Conservation (phyloP, 2,113 vertebrate species). For the Myrmophylax atrothorax region DNA sequence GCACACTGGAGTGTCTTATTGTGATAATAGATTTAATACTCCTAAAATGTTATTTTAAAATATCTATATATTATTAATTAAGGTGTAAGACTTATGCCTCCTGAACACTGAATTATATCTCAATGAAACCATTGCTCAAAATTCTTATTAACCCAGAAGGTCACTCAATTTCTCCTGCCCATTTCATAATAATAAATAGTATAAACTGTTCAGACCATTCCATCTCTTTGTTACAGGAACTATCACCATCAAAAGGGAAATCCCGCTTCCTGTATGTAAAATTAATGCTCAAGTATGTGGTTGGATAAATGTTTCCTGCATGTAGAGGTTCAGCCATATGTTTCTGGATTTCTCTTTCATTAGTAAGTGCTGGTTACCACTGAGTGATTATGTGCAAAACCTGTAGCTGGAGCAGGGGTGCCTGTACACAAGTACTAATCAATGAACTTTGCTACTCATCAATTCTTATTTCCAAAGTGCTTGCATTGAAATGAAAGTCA, state of each 20-base stretch:
- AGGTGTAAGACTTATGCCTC: constrained; percentile 48
- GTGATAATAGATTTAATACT: constrained; percentile 64
- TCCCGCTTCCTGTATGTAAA: constrained; percentile 56
- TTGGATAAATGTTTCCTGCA: constrained; percentile 23
- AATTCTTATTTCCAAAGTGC: constrained; percentile 24
- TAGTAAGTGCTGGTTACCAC: neutral
- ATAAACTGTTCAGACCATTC: constrained; percentile 37
- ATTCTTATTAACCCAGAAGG: constrained; percentile 75
- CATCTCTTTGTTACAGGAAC: constrained; percentile 65
- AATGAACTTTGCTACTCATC: constrained; percentile 39
- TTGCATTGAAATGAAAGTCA: constrained; percentile 13
- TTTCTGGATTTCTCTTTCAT: constrained; percentile 25
- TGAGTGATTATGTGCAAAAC: constrained; percentile 8
- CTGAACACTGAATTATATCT: constrained; percentile 65
- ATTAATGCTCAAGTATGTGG: constrained; percentile 37
- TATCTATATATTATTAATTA: constrained; percentile 75
- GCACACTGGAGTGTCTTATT: constrained; percentile 49
- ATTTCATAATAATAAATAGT: constrained; percentile 70
- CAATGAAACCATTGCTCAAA: constrained; percentile 68
- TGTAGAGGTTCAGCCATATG: neutral
- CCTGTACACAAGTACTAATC: constrained; percentile 10
- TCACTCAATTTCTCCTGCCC: constrained; percentile 69
- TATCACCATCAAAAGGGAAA: constrained; percentile 62
- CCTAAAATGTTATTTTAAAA: constrained; percentile 72
- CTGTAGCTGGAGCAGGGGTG: neutral